These are phyloP conservation scores for Cinara cedri DNA, from an alignment of 2,888 invertebrate species.

Conservation along the genomic window DNA sequence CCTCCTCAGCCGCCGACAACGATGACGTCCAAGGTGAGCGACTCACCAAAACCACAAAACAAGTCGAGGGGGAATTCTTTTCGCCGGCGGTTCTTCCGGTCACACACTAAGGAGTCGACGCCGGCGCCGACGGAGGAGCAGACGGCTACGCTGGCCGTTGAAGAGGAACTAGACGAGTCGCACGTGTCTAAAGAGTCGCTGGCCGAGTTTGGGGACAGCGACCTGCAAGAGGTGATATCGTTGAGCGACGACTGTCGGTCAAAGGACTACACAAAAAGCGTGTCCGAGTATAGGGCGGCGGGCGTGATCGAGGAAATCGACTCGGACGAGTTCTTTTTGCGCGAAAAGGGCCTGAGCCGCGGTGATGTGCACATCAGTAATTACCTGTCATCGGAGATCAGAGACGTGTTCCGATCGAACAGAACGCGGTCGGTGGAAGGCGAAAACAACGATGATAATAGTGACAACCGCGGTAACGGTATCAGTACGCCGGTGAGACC, in stretches of 20 bases:
- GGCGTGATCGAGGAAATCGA: conserved; percentile 56
- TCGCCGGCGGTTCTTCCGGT: conserved; percentile 38
- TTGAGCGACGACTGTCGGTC: conserved; percentile 58
- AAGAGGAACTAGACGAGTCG: conserved; percentile 55
- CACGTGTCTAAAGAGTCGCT: conserved; percentile 58
- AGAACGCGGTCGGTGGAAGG: conserved; percentile 69
- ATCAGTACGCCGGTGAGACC: conserved; percentile 57
- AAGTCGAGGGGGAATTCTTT: conserved; percentile 11
- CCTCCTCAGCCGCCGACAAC: conserved; percentile 39
- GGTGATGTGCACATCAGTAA: conserved; percentile 75
- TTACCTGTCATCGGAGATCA: conserved; percentile 74
- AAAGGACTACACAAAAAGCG: conserved; percentile 60
- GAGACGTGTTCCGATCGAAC: conserved; percentile 52
- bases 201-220: conserved; percentile 57
- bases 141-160: conserved; percentile 45
- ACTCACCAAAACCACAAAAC: background rate
- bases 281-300: conserved; percentile 60
- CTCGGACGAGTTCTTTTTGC: conserved; percentile 54
- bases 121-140: conserved; percentile 59
- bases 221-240: conserved; percentile 57
- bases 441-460: conserved; percentile 61
- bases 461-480: background rate
- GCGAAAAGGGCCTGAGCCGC: conserved; percentile 57
- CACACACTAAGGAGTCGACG: conserved; percentile 62
- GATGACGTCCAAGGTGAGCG: background rate